Percentiles rank a stretch among this genome's conserved stretches.
These are phyloP conservation scores for Lampropteryx suffumata DNA, from an alignment of 2,888 invertebrate species.

Conservation along the genomic window DNA sequence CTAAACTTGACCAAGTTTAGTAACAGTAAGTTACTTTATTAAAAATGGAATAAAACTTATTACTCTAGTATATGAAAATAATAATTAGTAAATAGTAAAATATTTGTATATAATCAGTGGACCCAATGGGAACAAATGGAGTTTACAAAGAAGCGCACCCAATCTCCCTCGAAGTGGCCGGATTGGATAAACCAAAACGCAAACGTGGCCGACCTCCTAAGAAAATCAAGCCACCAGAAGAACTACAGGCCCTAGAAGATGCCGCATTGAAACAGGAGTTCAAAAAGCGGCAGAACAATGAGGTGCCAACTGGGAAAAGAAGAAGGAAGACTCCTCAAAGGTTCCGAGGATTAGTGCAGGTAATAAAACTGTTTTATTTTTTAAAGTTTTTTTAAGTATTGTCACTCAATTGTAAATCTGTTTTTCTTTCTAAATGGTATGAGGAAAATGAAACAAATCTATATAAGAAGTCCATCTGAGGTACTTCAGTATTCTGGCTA, in stretches of 20 bases:
- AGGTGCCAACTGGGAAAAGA: conserved; percentile 83
- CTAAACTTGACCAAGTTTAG: too few relatives aligned
- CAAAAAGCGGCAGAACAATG: conserved; percentile 45
- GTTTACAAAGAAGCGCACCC: conserved; percentile 86
- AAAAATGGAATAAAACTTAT: too few relatives aligned
- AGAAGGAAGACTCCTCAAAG: conserved; percentile 86
- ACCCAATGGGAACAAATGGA: conserved; percentile 77
- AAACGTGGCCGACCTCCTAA: conserved; percentile 89
- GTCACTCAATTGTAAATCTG: too few relatives aligned
- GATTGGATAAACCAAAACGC: conserved; percentile 85
- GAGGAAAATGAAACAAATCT: too few relatives aligned
- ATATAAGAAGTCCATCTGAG: too few relatives aligned
- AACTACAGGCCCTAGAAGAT: conserved; percentile 52
- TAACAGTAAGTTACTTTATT: too few relatives aligned
- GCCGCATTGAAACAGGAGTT: conserved; percentile 44
- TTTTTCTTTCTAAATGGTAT: too few relatives aligned
- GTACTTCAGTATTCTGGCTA: too few relatives aligned
- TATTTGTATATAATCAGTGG: conserved; percentile 63
- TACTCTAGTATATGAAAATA: too few relatives aligned
- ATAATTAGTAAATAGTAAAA: too few relatives aligned
- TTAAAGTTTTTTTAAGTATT: too few relatives aligned
- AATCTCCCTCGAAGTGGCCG: conserved; percentile 84
- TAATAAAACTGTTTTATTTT: conserved; percentile 46
- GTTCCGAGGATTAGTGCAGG: conserved; percentile 84
- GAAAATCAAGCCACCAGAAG: conserved; percentile 66